Evolutionary conservation across 2,797 vertebrate genomes (phyloP), one percentile per base, ranked within the genome.

Genomic region (Mus caroli): DNA sequence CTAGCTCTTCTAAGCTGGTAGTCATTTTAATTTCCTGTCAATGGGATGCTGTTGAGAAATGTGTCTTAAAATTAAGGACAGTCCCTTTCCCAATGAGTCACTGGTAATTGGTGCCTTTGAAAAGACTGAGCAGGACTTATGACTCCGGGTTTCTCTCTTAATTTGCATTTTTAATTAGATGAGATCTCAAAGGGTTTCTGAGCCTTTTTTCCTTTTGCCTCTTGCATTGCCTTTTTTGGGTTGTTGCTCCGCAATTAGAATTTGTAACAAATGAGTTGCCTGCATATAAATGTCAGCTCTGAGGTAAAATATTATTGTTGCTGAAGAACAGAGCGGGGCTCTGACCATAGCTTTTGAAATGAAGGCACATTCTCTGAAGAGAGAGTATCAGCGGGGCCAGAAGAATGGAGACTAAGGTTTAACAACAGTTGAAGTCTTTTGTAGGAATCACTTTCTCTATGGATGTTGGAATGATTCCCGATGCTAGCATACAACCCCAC

Each of bases 141-240:
- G 96, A 96, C 92, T 3, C 0, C 89, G 14, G 76, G 93, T 84
- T 98, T 95, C 43, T 7, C 50, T 90, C 9, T 76, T 98, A 97
- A 98, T 98, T 98, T 98, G 69, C 97, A 97, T 97, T 98, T 98
- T 98, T 98, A 98, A 98, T 98, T 97, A 98, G 97, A 94, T 82
- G 92, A 60, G 96, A 83, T 97, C 95, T 97, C 97, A 87, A 91
- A 77, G 92, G 11, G 64, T 84, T 94, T 93, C 97, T 56, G 89
- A 69, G 95, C 85, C 96, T 95, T 95, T 97, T 94, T 67, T 95
- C 88, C 87, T 54, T 96, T 78, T 78, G 62, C 77, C 77, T 94
- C 75, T 94, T 92, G 56, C 14, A 28, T 94, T 84, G 91, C 83
- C 86, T 94, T 94, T 95, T 97, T 97, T 52, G 96, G 78, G 67